These are phyloP conservation scores for Drosophila lowei DNA, from an alignment of 1,140 invertebrate genomes.

Conservation along the genomic window DNA sequence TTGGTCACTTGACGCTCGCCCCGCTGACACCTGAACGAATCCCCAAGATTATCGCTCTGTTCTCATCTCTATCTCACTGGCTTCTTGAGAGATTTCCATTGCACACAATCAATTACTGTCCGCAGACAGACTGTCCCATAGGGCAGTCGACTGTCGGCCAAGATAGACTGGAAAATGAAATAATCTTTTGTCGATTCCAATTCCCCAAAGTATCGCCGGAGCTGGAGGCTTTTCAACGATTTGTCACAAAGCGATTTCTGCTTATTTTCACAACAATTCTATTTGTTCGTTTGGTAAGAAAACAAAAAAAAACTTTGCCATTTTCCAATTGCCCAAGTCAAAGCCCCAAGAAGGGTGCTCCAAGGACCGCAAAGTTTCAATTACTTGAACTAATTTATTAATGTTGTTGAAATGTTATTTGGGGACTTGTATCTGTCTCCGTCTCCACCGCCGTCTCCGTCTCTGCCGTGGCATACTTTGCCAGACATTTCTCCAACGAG, in stretches of 20 bases:
- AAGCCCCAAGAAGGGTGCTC: slow-evolving; percentile 1
- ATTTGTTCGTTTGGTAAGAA: slow-evolving; percentile 29
- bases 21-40: slow-evolving; percentile 46
- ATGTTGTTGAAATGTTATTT: slow-evolving; percentile 46
- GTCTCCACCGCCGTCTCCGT: background rate
- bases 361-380: slow-evolving; percentile 53
- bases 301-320: slow-evolving; percentile 33
- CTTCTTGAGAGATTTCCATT: slow-evolving; percentile 10
- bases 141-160: background rate
- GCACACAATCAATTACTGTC: slow-evolving; percentile 14
- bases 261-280: slow-evolving; percentile 52
- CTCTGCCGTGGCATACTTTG: slow-evolving; percentile 16
- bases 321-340: slow-evolving; percentile 30
- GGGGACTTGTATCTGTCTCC: slow-evolving; percentile 22
- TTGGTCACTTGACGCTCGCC: slow-evolving; percentile 47
- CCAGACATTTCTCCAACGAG: slow-evolving; percentile 1
- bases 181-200: slow-evolving; percentile 48
- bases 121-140: background rate
- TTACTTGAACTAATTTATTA: slow-evolving; percentile 65
- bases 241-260: slow-evolving; percentile 36
- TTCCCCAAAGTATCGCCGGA: slow-evolving; percentile 33
- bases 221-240: slow-evolving; percentile 19
- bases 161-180: slow-evolving; percentile 22
- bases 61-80: background rate
- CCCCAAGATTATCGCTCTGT: slow-evolving; percentile 4